Base-by-base conservation (phyloP, 2,888 invertebrate genomes). In the Alsophila aescularia region DNA sequence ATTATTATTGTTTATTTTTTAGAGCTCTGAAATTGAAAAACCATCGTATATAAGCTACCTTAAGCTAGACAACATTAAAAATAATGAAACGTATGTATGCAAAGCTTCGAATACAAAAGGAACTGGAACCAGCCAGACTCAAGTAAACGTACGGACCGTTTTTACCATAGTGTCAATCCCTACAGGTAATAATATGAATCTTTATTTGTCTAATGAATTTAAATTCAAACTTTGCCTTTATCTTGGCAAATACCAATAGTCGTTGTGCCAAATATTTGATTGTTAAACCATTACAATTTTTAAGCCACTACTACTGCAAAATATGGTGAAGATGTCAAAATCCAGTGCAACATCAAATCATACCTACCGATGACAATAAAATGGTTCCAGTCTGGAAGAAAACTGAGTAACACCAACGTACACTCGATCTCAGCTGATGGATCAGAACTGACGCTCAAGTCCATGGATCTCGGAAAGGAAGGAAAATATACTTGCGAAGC, bases 311-410 rank as follows among this genome's bases (percentile, higher is more conserved):
- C 32, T 7, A 13, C 13, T 21, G 27, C 39, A 4, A 39, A 49
- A 21, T 64, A 60, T 7, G 53, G 48, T 9, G 35, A 35, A 42
- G 39, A 52, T 15, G 35, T 27, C 9, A 45, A 49, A 7, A 39
- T 66, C n/a, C 36, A 42, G 7, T 66, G 66, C 35, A 21, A 24
- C 12, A 32, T 49, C 12, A 21, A 49, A 9, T 49, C 48, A 21
- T n/a, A 29, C 3, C 12, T 32, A 2, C 48, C 48, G 3, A 34
- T 49, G 0, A 32, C 3, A 40, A 34, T 49, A 40, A 39, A 24
- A 34, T 49, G 48, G 48, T 40, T 24, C 12, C 14, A 10, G 1
- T n/a, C n/a, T n/a, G 40, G 48, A 0, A 21, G 18, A n/a, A 34
- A 39, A 15, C 14, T 49, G 3, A 34, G 0, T 4, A 40, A 14